Base-by-base conservation (phyloP, 2,888 invertebrate genomes). In the Drosophila pseudotakahashii region DNA sequence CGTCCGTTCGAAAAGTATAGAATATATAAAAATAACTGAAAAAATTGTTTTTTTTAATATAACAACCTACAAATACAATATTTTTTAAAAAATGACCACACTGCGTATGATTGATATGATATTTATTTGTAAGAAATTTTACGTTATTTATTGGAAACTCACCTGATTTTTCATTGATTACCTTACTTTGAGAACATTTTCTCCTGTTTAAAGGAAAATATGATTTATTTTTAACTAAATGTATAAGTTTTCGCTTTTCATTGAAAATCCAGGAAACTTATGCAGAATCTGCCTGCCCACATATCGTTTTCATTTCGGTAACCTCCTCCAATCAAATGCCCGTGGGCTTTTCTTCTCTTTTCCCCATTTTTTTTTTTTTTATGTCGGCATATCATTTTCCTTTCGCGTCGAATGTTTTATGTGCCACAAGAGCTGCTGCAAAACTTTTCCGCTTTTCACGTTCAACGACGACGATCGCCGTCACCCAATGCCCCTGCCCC, bases 361-460 rank as follows among this genome's bases (percentile, higher is more conserved):
- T 41, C 34, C 13, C 11, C 2, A 6, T 34, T 16, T 34, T 36
- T n/a, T n/a, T 45, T 13, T 51, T 16, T 30, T 14, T 50, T 54
- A 30, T 47, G 47, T 53, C 50, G 57, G 48, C 61, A 51, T 55
- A 64, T 67, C 54, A 53, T 74, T 62, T 62, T 47, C 51, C 73
- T 61, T 64, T 71, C 54, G 34, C 57, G 52, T 50, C 72, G 57
- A 47, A 47, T 72, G 61, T 52, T 78, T 84, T 79, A 73, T 87
- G 87, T 81, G 78, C 77, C 86, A 85, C 72, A 85, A 75, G 47
- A 66, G 53, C 53, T 42, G 64, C 71, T 77, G 77, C 70, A 87
- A 91, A 90, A 91, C 80, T 91, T 91, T 91, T 91, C 91, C 91
- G 91, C 91, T 91, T 91, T 91, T 91, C 91, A 91, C 91, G 91